Conservation (phyloP, 2,888 invertebrate genomes). For the Automeris io region DNA sequence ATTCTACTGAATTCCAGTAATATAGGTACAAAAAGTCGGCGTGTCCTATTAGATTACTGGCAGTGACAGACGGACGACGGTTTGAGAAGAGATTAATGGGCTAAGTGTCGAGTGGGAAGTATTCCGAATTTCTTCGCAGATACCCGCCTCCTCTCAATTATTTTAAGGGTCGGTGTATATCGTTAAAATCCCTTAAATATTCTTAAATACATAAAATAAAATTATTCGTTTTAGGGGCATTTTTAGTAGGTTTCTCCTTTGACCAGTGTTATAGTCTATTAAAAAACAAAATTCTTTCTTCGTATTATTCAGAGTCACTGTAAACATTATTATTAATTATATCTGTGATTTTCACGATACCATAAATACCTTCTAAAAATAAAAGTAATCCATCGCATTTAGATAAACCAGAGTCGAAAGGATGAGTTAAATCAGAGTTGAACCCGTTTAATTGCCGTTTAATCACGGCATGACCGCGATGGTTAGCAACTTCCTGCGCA, state of each 20-base stretch:
- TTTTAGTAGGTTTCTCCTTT: no score
- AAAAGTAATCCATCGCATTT: background rate
- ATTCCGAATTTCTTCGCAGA: slow-evolving; percentile 36
- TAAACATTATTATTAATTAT: no score
- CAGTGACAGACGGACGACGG: slow-evolving; percentile 69
- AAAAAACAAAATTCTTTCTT: no score
- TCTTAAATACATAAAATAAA: no score
- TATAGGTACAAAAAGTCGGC: slow-evolving; percentile 70
- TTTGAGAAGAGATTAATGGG: slow-evolving; percentile 69
- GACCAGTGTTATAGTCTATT: no score
- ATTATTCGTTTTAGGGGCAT: no score
- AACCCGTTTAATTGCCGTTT: slow-evolving; percentile 58
- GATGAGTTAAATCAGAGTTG: slow-evolving; percentile 47
- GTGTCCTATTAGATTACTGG: slow-evolving; percentile 75
- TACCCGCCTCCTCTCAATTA: slow-evolving; percentile 53
- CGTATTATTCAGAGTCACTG: no score
- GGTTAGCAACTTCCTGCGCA: slow-evolving; percentile 63
- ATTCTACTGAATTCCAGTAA: slow-evolving; percentile 60
- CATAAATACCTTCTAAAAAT: background rate
- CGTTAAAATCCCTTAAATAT: no score
- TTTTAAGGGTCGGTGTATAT: slow-evolving; percentile 49
- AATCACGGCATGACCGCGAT: slow-evolving; percentile 51
- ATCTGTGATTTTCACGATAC: background rate
- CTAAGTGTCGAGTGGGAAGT: slow-evolving; percentile 70
- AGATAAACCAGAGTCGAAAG: slow-evolving; percentile 4